Percentiles rank a stretch among this genome's conserved stretches.
phyloP scores from a whole-genome alignment of 64 coral and sea anemone genomes.

The Montipora capricornis region DNA sequence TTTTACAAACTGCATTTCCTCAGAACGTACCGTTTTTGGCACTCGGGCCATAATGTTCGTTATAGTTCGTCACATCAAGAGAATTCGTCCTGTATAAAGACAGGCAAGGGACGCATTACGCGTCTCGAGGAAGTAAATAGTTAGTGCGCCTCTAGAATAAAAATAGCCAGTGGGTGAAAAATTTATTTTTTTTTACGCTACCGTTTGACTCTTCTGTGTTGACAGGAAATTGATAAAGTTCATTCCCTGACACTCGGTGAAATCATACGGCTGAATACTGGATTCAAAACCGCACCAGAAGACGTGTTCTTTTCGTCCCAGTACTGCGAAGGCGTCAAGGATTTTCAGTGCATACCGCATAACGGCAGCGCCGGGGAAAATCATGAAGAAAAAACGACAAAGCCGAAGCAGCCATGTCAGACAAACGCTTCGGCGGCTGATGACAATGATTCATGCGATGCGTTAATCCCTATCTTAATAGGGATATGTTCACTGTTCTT shows the following conservation, averaged over 20 bases:
- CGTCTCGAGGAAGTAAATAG: no score
- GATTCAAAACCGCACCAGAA: slow-evolving; percentile 70
- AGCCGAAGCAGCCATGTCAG: not conserved
- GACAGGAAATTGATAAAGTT: slow-evolving; percentile 79
- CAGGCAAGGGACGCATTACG: no score
- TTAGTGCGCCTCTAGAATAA: no score
- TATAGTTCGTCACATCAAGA: no score
- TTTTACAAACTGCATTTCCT: no score
- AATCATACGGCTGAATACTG: slow-evolving; percentile 81
- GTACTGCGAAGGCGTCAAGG: slow-evolving; percentile 64
- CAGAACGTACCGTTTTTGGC: no score
- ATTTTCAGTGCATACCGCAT: slow-evolving; percentile 70
- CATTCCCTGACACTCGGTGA: slow-evolving; percentile 74
- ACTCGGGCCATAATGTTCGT: no score
- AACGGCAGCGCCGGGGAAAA: not conserved
- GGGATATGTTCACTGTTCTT: not conserved
- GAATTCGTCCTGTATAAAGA: no score
- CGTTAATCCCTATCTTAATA: not conserved
- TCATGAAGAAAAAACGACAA: not conserved
- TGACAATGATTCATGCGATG: no score
- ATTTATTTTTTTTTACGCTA: no score
- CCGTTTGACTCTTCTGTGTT: not conserved
- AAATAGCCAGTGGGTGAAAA: no score
- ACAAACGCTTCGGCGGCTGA: not conserved
- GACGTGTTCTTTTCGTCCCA: slow-evolving; percentile 76